phyloP scores from a whole-genome alignment of 2,888 invertebrate genomes.

The Nowickia ferox region DNA sequence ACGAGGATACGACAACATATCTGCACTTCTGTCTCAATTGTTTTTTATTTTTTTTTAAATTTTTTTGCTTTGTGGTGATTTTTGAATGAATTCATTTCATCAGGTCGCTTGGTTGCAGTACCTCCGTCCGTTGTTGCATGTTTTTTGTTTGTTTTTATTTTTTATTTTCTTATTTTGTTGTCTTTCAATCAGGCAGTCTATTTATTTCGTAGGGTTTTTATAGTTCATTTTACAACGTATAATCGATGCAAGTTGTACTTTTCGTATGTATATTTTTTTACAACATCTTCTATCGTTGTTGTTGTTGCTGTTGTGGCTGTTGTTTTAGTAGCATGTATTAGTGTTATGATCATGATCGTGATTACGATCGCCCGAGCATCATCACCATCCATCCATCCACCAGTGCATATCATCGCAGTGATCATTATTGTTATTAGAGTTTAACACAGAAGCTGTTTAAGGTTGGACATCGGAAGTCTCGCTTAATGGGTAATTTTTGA shows the following conservation, averaged over 20 bases:
- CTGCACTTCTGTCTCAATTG: not conserved
- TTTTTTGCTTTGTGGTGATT: conserved; percentile 27
- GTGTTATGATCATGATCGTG: conserved; percentile 52
- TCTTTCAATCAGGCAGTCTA: conserved; percentile 27
- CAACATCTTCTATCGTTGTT: too few species aligned
- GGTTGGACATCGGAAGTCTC: conserved; percentile 66
- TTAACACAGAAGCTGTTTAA: conserved; percentile 71
- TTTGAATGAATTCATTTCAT: conserved; percentile 66
- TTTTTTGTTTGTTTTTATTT: not conserved
- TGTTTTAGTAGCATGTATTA: conserved; percentile 4
- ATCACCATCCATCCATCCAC: not conserved
- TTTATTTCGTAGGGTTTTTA: conserved; percentile 14
- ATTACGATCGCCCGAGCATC: conserved; percentile 29
- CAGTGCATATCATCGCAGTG: conserved; percentile 2
- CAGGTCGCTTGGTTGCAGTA: not conserved
- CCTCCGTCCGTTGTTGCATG: not conserved
- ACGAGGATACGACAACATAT: conserved; percentile 4
- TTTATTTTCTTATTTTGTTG: not conserved
- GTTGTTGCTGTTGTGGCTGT: not conserved
- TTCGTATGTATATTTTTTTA: not conserved
- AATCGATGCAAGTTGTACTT: conserved; percentile 58
- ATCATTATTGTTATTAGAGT: conserved; percentile 67
- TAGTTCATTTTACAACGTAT: conserved; percentile 43
- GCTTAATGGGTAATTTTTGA: conserved; percentile 64
- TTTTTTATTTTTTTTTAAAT: conserved; percentile 15